Evolutionary conservation across 37 sponge, comb jelly and placozoan genomes (phyloP).

Genomic region (Eunapius fragilis): DNA sequence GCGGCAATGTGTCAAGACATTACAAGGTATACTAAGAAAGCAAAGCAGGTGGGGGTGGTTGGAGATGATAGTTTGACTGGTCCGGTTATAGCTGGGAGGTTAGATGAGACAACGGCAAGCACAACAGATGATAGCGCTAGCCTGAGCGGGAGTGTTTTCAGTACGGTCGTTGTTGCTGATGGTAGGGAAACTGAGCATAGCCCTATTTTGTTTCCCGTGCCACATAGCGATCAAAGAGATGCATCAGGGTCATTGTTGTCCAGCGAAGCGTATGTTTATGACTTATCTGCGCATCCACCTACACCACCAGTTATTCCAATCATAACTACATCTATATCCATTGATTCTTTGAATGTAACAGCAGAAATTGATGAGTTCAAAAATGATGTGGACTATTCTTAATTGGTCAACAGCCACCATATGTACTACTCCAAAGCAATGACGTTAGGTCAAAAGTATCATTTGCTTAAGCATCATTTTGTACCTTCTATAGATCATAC

Average conservation of each 20-base stretch:
- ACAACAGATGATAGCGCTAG: background rate
- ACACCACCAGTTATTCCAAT: background rate
- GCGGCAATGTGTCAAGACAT: background rate
- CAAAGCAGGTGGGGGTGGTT: background rate
- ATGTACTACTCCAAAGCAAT: background rate
- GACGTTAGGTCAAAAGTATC: background rate
- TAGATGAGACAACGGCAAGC: background rate
- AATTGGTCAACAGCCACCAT: background rate
- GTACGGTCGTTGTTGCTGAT: background rate
- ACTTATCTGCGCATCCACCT: background rate
- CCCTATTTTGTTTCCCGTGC: background rate
- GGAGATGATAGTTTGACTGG: background rate
- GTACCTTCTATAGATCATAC: background rate
- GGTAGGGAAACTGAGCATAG: background rate
- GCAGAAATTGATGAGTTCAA: background rate
- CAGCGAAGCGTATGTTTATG: background rate
- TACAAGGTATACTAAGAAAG: background rate
- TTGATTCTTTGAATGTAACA: background rate
- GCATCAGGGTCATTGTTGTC: background rate
- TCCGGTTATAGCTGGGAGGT: background rate
- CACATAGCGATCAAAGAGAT: background rate
- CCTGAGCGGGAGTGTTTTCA: background rate
- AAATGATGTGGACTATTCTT: background rate
- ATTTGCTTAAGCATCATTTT: background rate
- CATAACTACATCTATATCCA: background rate